Percentiles rank a stretch among this genome's conserved stretches.
Conservation (phyloP, 2,113 vertebrate genomes). For the Spea bombifrons region DNA sequence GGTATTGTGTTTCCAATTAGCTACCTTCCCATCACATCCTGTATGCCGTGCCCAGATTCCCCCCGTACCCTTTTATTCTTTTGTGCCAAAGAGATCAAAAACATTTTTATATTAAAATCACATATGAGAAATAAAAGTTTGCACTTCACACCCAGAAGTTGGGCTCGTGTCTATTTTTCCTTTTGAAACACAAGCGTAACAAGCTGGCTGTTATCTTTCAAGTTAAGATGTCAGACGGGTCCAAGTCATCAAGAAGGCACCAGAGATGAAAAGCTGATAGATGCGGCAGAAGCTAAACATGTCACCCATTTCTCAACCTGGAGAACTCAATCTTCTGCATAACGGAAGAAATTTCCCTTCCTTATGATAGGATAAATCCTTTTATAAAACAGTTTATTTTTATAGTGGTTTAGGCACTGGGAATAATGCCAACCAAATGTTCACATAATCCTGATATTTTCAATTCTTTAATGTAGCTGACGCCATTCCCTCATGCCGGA, state of each 20-base stretch:
- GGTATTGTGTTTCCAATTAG: conserved; percentile 45
- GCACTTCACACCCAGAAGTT: conserved; percentile 45
- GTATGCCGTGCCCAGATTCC: conserved; percentile 33
- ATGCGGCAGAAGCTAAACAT: conserved; percentile 46
- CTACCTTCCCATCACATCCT: conserved; percentile 38
- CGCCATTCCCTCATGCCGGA: conserved; percentile 50
- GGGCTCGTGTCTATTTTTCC: conserved; percentile 7
- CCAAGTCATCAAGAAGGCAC: not conserved
- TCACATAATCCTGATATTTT: conserved; percentile 63
- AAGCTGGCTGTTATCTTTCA: conserved; percentile 7
- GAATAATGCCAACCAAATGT: conserved; percentile 66
- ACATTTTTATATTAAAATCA: conserved; percentile 44
- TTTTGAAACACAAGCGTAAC: conserved; percentile 32
- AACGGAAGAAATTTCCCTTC: conserved; percentile 49
- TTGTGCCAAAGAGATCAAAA: conserved; percentile 38
- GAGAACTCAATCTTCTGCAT: conserved; percentile 50
- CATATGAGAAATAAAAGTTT: conserved; percentile 38
- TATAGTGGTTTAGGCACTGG: conserved; percentile 60
- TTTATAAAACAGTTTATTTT: conserved; percentile 60
- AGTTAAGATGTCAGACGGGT: conserved; percentile 24
- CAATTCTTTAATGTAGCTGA: conserved; percentile 48
- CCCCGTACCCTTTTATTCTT: conserved; percentile 25
- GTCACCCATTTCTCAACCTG: conserved; percentile 51
- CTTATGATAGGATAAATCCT: conserved; percentile 51
- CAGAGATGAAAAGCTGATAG: conserved; percentile 22